A percentile compares a stretch with the other conserved stretches of the same genome.
Conservation (phyloP, 2,797 vertebrate genomes). For the Thaleichthys pacificus region DNA sequence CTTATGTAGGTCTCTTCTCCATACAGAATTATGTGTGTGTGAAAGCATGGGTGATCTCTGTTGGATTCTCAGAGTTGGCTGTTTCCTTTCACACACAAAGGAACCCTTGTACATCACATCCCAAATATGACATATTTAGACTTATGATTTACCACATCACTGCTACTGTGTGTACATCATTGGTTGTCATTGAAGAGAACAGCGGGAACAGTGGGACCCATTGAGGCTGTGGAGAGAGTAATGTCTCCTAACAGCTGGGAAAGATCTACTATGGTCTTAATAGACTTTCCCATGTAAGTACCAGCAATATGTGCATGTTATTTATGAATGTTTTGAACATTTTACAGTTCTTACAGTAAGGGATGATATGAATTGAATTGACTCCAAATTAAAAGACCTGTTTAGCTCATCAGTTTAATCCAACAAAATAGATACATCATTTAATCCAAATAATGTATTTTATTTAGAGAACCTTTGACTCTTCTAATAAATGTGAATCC, state of each 20-base stretch:
- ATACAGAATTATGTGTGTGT: constrained; percentile 7
- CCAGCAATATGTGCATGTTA: constrained; percentile 18
- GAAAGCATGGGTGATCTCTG: constrained; percentile 5
- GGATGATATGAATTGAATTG: neutral
- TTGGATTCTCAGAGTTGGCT: neutral
- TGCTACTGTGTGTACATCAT: constrained; percentile 12
- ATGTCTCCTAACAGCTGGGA: constrained; percentile 49
- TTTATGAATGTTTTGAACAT: constrained; percentile 14
- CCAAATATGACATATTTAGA: constrained; percentile 16
- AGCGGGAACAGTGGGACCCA: constrained; percentile 17
- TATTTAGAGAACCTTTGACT: neutral
- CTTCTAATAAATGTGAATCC: neutral
- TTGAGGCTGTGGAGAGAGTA: constrained; percentile 9
- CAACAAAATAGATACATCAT: neutral
- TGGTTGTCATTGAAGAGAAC: constrained; percentile 25
- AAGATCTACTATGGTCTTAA: constrained; percentile 30
- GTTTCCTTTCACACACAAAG: constrained; percentile 9
- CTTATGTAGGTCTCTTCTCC: constrained; percentile 7
- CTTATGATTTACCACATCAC: constrained; percentile 18
- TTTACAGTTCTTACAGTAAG: neutral
- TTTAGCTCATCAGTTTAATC: neutral
- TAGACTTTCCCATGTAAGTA: constrained; percentile 24
- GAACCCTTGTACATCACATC: constrained; percentile 24
- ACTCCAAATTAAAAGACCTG: neutral
- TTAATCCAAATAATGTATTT: neutral